A percentile compares a stretch with the other conserved stretches of the same genome.
Evolutionary conservation across 2,888 invertebrate genomes (phyloP).

Genomic region (Synanthedon tipuliformis): DNA sequence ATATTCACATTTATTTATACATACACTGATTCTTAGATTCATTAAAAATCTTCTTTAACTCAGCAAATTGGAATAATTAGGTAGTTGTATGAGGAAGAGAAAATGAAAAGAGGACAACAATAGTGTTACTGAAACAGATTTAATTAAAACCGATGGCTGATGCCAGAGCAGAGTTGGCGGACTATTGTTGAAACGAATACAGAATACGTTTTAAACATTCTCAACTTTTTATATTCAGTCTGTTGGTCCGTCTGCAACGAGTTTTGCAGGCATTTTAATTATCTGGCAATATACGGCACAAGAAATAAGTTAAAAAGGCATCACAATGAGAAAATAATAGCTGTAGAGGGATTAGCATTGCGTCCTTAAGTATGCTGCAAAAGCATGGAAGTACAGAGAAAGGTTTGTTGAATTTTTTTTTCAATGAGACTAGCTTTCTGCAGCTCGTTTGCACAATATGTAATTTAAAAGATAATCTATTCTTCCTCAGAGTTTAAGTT

Average conservation of each 20-base stretch:
- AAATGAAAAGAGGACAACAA: neutral
- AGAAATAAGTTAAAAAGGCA: slow-evolving; percentile 32
- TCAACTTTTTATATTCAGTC: slow-evolving; percentile 8
- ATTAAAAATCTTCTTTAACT: too few species aligned
- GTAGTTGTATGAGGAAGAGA: too few species aligned
- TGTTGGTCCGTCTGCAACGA: slow-evolving; percentile 14
- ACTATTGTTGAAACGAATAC: neutral
- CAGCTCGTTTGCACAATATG: too few species aligned
- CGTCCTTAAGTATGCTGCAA: neutral
- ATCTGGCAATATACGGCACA: slow-evolving; percentile 35
- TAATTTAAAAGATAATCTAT: too few species aligned
- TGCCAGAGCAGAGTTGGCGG: neutral
- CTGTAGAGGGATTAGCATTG: slow-evolving; percentile 20
- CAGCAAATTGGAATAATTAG: too few species aligned
- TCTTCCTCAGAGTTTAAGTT: too few species aligned
- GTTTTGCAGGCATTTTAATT: slow-evolving; percentile 45
- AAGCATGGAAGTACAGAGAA: neutral
- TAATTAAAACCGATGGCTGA: neutral
- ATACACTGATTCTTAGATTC: too few species aligned
- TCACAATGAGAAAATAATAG: slow-evolving; percentile 45
- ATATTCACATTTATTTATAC: too few species aligned
- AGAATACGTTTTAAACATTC: slow-evolving; percentile 8
- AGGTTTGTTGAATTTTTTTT: too few species aligned
- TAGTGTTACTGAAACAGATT: neutral
- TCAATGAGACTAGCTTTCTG: too few species aligned